phyloP scores from a whole-genome alignment of 2,113 vertebrate genomes.

The Cacatua alba region DNA sequence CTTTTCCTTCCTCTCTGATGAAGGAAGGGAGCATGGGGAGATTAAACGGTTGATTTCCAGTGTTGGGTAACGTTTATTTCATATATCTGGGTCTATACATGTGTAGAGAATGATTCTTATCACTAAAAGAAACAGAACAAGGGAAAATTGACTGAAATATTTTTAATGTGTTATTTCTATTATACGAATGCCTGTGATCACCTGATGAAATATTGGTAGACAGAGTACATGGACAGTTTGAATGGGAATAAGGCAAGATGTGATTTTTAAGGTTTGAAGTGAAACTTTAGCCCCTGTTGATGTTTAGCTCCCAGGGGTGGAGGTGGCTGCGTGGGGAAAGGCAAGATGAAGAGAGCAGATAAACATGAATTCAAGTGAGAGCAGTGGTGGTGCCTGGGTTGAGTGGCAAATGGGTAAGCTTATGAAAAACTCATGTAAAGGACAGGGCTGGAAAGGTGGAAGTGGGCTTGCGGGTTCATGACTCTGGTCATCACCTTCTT shows the following conservation, averaged over 20 bases:
- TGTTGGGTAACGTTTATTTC: neutral
- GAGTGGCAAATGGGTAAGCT: neutral
- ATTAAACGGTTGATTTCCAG: neutral
- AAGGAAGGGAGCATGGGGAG: neutral
- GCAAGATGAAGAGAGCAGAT: neutral
- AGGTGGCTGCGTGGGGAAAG: neutral
- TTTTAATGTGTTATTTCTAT: neutral
- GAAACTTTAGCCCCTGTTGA: neutral
- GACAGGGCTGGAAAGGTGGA: neutral
- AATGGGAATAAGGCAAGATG: neutral
- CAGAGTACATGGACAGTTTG: neutral
- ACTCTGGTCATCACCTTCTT: neutral
- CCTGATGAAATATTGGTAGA: neutral
- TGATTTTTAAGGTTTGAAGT: no score
- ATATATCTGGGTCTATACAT: accelerated
- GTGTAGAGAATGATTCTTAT: neutral
- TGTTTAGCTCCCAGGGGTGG: neutral
- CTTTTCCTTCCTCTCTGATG: neutral
- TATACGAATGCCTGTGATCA: accelerated
- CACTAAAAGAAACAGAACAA: neutral
- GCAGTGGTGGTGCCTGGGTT: accelerated
- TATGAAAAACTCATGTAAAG: neutral
- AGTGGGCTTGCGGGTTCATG: neutral
- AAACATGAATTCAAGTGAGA: neutral
- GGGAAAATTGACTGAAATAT: neutral